Base-by-base conservation (phyloP, 2,888 invertebrate species). In the Tachina lurida region DNA sequence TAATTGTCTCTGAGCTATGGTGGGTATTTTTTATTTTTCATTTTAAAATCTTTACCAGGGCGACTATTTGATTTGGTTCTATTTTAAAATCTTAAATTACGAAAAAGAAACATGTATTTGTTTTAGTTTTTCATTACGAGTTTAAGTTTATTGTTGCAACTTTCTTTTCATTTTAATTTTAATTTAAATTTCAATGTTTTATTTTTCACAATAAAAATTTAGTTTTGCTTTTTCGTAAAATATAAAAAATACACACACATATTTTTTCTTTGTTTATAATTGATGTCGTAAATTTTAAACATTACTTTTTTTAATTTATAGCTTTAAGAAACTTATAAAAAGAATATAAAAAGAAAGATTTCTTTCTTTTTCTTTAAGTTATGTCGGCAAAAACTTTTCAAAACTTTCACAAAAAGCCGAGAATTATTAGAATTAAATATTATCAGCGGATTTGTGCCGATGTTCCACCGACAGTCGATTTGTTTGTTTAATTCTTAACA, bases 201-300 rank as follows among this genome's bases (percentile, higher is more conserved):
- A 87, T 85, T 78, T 86, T 87, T 88, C 87, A 88, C 90, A 91
- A 90, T 89, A 90, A 89, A 91, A 91, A 91, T 89, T 52, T 75
- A 81, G 75, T 75, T 81, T 90, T 90, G 91, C 88, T 91, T 91
- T 91, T 87, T 90, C 89, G 89, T 90, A 90, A 90, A 91, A 91
- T 90, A 90, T 91, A 90, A 86, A 86, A 91, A 91, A 90, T 91
- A 89, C 91, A 90, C 90, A 90, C 90, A 90, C 90, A 90, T 91
- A 90, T 89, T 89, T 90, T 90, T 88, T 31, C 89, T 76, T 84
- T 85, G 19, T 76, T 82, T 56, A 43, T 77, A 52, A 49, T 63
- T 63, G 54, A 60, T 83, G 67, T 87, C 81, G 85, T 88, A 84
- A 87, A 71, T 86, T 86, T 63, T 86, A 73, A 81, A 84, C 74